phyloP scores from a whole-genome alignment of 1,140 invertebrate genomes.

The Tribolium castaneum region DNA sequence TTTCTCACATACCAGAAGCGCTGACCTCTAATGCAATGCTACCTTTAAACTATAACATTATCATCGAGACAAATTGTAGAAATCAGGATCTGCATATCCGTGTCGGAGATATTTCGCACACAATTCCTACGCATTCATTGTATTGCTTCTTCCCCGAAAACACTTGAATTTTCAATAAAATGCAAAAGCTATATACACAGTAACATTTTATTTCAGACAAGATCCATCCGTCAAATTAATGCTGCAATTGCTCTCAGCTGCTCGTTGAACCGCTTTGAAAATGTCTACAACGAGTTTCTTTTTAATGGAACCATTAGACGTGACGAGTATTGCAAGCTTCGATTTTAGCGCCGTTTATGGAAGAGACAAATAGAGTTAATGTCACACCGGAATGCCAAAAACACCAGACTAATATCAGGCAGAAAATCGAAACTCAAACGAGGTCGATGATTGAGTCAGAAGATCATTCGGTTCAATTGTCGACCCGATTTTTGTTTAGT shows the following conservation, averaged over 20 bases:
- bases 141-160: too few species aligned
- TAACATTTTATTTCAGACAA: not conserved
- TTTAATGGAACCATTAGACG: slow-evolving; percentile 17
- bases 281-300: not conserved
- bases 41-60: not conserved
- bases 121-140: too few species aligned
- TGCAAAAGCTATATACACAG: not conserved
- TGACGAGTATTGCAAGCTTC: not conserved
- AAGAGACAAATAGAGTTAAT: not conserved
- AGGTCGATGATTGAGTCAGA: too few species aligned
- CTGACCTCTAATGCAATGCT: not conserved
- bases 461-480: too few species aligned
- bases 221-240: slow-evolving; percentile 6
- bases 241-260: not conserved
- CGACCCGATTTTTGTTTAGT: too few species aligned
- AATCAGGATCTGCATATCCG: too few species aligned
- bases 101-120: too few species aligned
- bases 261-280: slow-evolving; percentile 6
- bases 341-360: not conserved
- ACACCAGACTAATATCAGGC: too few species aligned
- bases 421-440: too few species aligned
- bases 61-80: too few species aligned
- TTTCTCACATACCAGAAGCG: not conserved
- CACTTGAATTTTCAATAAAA: too few species aligned
- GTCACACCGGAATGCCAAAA: not conserved